A percentile compares a stretch with the other conserved stretches of the same genome.
Conservation (phyloP, 2,113 vertebrate species). For the Hemicordylus capensis region DNA sequence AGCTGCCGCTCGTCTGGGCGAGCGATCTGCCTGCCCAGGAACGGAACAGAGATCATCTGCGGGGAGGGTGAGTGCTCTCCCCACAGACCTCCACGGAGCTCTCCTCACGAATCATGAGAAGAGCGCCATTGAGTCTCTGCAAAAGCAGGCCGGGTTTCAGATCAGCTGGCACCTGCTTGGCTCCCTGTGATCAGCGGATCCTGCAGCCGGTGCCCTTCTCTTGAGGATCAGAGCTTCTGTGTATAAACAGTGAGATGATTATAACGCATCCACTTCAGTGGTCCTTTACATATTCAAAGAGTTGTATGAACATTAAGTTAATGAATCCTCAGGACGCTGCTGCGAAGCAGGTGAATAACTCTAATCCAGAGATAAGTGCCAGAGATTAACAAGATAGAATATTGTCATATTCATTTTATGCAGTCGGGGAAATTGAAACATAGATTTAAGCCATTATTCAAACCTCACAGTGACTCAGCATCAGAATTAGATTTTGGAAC, state of each 20-base stretch:
- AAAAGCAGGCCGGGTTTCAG: background rate
- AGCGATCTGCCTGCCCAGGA: too few relatives aligned
- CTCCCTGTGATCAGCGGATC: background rate
- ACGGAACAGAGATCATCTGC: too few relatives aligned
- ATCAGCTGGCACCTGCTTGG: background rate
- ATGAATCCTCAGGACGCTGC: background rate
- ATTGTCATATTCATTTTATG: background rate
- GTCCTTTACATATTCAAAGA: slow-evolving; percentile 18
- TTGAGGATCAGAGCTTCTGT: background rate
- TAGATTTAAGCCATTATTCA: background rate
- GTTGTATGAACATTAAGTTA: slow-evolving; percentile 30
- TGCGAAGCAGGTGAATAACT: background rate
- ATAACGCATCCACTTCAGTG: slow-evolving; percentile 11
- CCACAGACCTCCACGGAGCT: too few relatives aligned
- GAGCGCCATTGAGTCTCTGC: background rate
- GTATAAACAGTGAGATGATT: slow-evolving; percentile 21
- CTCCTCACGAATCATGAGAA: too few relatives aligned
- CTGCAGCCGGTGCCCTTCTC: background rate
- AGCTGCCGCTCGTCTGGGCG: too few relatives aligned
- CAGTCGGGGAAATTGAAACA: background rate
- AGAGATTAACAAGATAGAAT: background rate
- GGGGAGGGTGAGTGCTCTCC: too few relatives aligned
- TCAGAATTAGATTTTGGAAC: background rate
- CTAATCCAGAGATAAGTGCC: background rate
- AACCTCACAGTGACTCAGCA: background rate